A percentile compares a stretch with the other conserved stretches of the same genome.
Evolutionary conservation across 2,888 invertebrate species (phyloP).

Genomic region (Harpagoxenus sublaevis): DNA sequence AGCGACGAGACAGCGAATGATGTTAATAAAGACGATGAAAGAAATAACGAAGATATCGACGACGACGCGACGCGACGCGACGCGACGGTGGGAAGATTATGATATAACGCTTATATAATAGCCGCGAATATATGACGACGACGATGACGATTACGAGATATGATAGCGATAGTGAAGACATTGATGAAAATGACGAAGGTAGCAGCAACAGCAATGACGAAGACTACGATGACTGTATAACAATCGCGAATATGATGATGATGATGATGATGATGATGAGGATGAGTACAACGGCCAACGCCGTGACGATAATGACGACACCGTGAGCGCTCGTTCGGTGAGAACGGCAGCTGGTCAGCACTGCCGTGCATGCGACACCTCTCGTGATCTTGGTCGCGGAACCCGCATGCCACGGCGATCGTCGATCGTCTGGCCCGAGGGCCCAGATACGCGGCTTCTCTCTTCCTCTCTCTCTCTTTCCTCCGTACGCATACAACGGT

Average conservation of each 20-base stretch:
- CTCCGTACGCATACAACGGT: conserved; percentile 51
- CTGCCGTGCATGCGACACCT: conserved; percentile 78
- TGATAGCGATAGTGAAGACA: neutral
- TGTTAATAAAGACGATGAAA: neutral
- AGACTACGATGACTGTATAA: neutral
- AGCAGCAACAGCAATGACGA: neutral
- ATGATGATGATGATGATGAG: neutral
- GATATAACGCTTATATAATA: neutral
- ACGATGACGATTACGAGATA: neutral
- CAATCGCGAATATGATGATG: neutral
- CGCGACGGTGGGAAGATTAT: neutral
- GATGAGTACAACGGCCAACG: conserved; percentile 42
- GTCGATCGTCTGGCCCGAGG: conserved; percentile 75
- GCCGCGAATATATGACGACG: neutral
- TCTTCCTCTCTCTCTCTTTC: conserved; percentile 14
- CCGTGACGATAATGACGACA: conserved; percentile 51
- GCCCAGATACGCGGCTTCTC: conserved; percentile 64
- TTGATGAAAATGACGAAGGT: conserved; percentile 9
- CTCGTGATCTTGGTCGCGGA: conserved; percentile 75
- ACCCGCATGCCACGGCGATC: conserved; percentile 79
- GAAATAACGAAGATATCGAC: neutral
- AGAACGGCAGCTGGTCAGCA: conserved; percentile 74
- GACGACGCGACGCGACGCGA: no score
- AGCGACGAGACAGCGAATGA: neutral
- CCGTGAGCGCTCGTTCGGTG: conserved; percentile 59